Conservation (phyloP, 1,140 invertebrate species). For the Cryptotermes secundus region DNA sequence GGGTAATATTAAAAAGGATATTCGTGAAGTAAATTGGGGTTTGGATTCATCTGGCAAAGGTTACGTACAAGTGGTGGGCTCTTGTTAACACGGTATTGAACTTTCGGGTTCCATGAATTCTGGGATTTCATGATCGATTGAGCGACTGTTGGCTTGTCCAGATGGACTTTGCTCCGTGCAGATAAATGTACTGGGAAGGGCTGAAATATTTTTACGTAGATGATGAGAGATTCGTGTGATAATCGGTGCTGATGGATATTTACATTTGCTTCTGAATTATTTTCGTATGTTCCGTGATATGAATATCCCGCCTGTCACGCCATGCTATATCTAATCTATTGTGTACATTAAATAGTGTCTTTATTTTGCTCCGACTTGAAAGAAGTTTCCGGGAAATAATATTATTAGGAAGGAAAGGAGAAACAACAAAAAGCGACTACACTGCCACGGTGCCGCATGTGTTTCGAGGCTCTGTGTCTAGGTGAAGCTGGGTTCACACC, state of each 20-base stretch:
- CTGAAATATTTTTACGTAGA: no score
- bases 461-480: background rate
- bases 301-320: background rate
- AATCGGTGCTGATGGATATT: background rate
- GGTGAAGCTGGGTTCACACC: background rate
- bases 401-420: constrained; percentile 1
- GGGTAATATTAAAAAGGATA: no score
- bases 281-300: background rate
- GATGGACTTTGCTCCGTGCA: no score
- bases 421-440: background rate
- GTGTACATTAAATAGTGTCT: constrained; percentile 16
- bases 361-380: constrained; percentile 19
- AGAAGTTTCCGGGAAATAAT: constrained; percentile 19
- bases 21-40: no score
- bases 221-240: no score
- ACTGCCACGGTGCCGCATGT: background rate
- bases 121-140: no score
- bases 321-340: constrained; percentile 8
- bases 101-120: no score
- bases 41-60: no score
- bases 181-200: no score
- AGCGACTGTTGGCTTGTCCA: no score
- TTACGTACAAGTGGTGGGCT: no score
- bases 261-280: background rate
- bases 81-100: no score